Conservation (phyloP, 2,113 vertebrate species). For the Felis catus region F.catus_Fca126_mat1.0 CM031412.1:201895501-201896000, state of each 20-base stretch:
- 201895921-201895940: not conserved
- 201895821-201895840: not conserved
- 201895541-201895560: not conserved
- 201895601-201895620: not conserved
- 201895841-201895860: not conserved
- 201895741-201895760: not conserved
- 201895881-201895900: not conserved
- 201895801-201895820: not conserved
- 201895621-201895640: not conserved
- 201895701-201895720: not conserved
- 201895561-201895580: not conserved
- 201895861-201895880: not conserved
- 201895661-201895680: not conserved
- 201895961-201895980: not conserved
- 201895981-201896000: slow-evolving; percentile 2
- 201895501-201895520: not conserved
- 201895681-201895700: not conserved
- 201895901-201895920: not conserved
- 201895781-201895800: not conserved
- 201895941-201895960: not conserved
- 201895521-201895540: not conserved
- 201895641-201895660: not conserved
- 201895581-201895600: slow-evolving; percentile 12
- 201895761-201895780: not conserved
- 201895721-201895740: not conserved